Percentiles rank a stretch among this genome's conserved stretches.
Evolutionary conservation across 2,797 vertebrate species (phyloP).

Genomic region (Dendrocincla tyrannina): DNA sequence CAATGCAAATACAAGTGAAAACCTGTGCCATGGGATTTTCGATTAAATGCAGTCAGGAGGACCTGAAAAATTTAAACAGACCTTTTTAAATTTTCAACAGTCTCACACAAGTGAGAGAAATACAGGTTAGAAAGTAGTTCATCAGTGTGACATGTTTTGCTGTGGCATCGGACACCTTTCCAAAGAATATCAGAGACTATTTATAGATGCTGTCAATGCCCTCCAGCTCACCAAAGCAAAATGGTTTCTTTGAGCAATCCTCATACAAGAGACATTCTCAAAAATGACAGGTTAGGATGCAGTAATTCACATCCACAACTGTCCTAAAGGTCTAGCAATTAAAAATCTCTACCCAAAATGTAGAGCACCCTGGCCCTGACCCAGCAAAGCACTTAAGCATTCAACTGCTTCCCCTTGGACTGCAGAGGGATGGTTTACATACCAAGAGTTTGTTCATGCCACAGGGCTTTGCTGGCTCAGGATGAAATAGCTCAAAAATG

Average conservation of each 20-base stretch:
- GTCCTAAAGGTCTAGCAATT: background rate
- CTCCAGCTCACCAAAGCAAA: background rate
- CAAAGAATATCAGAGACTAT: background rate
- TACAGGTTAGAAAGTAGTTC: background rate
- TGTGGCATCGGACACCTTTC: background rate
- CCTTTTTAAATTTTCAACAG: background rate
- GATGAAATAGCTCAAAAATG: background rate
- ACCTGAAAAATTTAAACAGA: background rate
- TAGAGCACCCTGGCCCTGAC: background rate
- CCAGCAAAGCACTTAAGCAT: slow-evolving; percentile 15
- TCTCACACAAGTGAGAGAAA: background rate
- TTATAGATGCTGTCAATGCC: background rate
- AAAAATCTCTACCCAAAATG: background rate
- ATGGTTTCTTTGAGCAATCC: background rate
- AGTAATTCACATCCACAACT: background rate
- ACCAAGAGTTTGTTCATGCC: background rate
- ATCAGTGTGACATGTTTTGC: background rate
- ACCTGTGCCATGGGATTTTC: background rate
- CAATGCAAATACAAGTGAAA: background rate
- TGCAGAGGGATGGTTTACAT: background rate
- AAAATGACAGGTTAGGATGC: background rate
- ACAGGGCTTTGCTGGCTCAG: background rate
- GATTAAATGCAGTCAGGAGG: background rate
- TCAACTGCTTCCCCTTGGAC: background rate
- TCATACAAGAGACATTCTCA: background rate